Evolutionary conservation across 2,797 vertebrate species (phyloP), one percentile per base, ranked within the genome.

Genomic region (Botia almorhae): DNA sequence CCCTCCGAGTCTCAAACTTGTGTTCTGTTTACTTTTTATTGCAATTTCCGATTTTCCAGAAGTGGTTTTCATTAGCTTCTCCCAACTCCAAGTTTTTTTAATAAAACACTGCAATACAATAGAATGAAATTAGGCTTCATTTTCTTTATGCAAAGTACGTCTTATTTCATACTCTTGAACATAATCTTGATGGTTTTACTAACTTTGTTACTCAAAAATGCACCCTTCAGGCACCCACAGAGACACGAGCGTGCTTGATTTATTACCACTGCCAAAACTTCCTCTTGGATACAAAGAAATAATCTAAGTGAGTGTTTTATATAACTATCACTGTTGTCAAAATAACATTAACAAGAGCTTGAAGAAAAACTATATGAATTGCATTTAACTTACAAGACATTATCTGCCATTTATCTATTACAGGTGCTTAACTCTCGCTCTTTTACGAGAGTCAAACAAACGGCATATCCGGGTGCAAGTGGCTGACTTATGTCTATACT

Each of bases 361-460:
- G 58, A 58, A 29, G 56, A 21, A 19, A 8, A 74, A 58, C 43
- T 58, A 43, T 76, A 78, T 50, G 39, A 67, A 65, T 51, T 39
- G 51, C 50, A 56, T 65, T 55, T 29, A 69, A 46, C 53, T 48
- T 33, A 29, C 64, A 69, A 77, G 75, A 65, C 39, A 69, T 29
- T 21, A 8, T 33, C 43, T 78, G 55, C 39, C 53, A 2, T 70
- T 61, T 70, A 60, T 69, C 43, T 43, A 50, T 69, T 69, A 17
- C 39, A 69, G 67, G 39, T 69, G 19, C 39, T 69, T 69, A 78
- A 60, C 23, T n/a, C n/a, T n/a, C n/a, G 29, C 61, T 69, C 17
- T 70, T 60, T 78, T 78, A 78, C 53, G n/a, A 61, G 39, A 69
- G n/a, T 23, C 75, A 58, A 46, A 61, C 60, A 78, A 61, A 78